A percentile compares a stretch with the other conserved stretches of the same genome.
Evolutionary conservation across 1,140 invertebrate species (phyloP).

Genomic region (Drosophila ficusphila): DNA sequence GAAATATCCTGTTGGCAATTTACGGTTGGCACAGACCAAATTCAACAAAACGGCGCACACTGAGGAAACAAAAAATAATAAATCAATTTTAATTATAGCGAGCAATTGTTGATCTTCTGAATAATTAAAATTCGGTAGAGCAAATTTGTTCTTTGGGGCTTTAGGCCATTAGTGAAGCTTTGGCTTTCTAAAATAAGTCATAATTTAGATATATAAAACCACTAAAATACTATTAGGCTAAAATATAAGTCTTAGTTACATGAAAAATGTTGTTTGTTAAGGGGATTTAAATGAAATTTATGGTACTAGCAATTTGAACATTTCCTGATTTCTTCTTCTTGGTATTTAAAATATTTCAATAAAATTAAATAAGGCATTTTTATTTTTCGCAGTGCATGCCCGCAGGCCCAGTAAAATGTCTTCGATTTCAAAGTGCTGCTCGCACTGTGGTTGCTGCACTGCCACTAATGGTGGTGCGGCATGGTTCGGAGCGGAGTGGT

Average conservation of each 20-base stretch:
- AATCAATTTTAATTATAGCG: neutral
- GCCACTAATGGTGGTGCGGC: conserved; percentile 62
- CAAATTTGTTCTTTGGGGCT: no score
- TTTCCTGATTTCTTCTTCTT: no score
- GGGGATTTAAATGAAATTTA: no score
- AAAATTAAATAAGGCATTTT: neutral
- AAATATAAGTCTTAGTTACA: no score
- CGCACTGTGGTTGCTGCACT: conserved; percentile 51
- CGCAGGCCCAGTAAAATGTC: conserved; percentile 47
- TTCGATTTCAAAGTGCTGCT: conserved; percentile 78
- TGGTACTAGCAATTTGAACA: no score
- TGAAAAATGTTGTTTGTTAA: no score
- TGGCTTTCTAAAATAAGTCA: no score
- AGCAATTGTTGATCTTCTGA: no score
- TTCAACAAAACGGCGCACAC: conserved; percentile 38
- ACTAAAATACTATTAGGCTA: no score
- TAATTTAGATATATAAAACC: no score
- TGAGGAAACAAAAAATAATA: neutral
- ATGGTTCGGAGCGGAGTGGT: neutral
- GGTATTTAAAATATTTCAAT: neutral
- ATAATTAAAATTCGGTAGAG: no score
- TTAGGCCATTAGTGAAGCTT: no score
- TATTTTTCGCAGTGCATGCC: conserved; percentile 16
- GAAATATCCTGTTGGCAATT: conserved; percentile 75
- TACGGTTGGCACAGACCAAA: conserved; percentile 69